Percentiles rank a stretch among this genome's conserved stretches.
Evolutionary conservation across 1,140 invertebrate genomes (phyloP).

Genomic region (Caenorhabditis remanei): DNA sequence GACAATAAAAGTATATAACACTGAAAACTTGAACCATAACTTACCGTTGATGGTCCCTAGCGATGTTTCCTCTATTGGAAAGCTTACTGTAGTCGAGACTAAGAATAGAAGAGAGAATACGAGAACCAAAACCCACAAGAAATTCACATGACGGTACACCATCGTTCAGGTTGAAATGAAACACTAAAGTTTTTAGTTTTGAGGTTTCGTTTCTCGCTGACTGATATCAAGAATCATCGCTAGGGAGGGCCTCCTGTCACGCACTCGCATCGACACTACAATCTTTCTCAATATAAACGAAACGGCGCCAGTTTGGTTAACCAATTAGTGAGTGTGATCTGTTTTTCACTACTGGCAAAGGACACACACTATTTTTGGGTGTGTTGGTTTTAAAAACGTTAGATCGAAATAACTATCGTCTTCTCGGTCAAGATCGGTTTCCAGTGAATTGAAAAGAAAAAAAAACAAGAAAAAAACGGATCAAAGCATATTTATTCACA

Average conservation of each 20-base stretch:
- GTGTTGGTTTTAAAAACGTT: neutral
- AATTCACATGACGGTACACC: neutral
- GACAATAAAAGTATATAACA: neutral
- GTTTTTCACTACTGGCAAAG: conserved; percentile 22
- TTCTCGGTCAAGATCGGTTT: too few species aligned
- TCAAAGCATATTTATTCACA: too few species aligned
- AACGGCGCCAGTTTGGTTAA: conserved; percentile 53
- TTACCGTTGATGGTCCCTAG: conserved; percentile 21
- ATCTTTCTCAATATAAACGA: neutral
- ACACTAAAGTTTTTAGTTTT: neutral
- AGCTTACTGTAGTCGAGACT: neutral
- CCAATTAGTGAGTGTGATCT: conserved; percentile 27
- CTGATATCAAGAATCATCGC: conserved; percentile 1
- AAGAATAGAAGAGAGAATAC: neutral
- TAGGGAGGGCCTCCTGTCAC: neutral
- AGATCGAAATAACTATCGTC: too few species aligned
- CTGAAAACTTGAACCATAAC: neutral
- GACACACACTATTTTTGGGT: conserved; percentile 16
- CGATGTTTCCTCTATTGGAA: conserved; percentile 11
- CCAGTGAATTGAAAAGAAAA: too few species aligned
- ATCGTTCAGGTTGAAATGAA: neutral
- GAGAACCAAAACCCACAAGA: neutral
- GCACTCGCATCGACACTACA: conserved; percentile 14
- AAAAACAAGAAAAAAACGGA: too few species aligned
- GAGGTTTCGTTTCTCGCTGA: neutral